phyloP scores from a whole-genome alignment of 1,140 invertebrate genomes.

The Lutraria rhynchaena region DNA sequence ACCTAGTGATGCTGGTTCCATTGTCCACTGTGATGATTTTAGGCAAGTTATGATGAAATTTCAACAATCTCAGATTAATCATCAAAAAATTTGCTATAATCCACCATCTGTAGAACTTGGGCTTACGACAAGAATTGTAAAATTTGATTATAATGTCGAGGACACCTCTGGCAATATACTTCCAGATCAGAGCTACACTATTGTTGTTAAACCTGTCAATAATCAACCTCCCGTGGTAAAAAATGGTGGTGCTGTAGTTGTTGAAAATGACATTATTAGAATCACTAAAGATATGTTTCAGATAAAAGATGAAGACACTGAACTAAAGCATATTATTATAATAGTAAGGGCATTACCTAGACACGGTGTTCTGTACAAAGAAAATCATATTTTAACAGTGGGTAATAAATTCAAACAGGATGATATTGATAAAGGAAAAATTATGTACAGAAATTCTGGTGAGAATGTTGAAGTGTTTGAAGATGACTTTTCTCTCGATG shows the following conservation, averaged over 20 bases:
- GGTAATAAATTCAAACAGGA: conserved; percentile 77
- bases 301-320: conserved; percentile 79
- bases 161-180: conserved; percentile 80
- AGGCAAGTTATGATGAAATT: conserved; percentile 74
- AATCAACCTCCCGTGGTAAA: conserved; percentile 81
- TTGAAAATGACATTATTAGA: conserved; percentile 75
- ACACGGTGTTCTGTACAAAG: conserved; percentile 72
- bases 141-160: conserved; percentile 80
- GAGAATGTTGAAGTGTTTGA: conserved; percentile 67
- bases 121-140: conserved; percentile 78
- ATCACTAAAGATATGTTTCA: conserved; percentile 78
- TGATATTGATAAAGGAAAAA: conserved; percentile 75
- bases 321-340: conserved; percentile 74
- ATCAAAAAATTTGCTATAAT: conserved; percentile 81
- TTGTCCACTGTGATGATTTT: conserved; percentile 79
- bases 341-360: conserved; percentile 69
- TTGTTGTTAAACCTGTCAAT: conserved; percentile 80
- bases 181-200: conserved; percentile 77
- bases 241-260: conserved; percentile 76
- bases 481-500: conserved; percentile 80
- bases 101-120: conserved; percentile 81
- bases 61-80: conserved; percentile 81
- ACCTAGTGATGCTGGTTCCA: conserved; percentile 74
- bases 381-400: conserved; percentile 65
- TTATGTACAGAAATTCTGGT: conserved; percentile 79